Percentiles rank a stretch among this genome's conserved stretches.
These are phyloP conservation scores for Tuberolachnus salignus DNA, from an alignment of 2,888 invertebrate genomes.

Conservation along the genomic window DNA sequence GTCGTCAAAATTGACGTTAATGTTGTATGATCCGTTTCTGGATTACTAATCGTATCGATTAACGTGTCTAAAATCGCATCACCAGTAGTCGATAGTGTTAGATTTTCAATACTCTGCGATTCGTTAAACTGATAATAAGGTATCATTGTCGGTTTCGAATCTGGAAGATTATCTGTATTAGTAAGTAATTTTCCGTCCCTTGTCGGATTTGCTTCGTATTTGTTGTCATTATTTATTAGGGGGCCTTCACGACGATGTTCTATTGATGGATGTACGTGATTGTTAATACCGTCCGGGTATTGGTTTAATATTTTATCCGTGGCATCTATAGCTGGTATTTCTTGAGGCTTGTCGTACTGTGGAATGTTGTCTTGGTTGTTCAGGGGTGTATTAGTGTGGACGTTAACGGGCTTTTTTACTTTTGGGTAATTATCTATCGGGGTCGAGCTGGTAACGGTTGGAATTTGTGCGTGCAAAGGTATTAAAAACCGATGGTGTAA, in stretches of 20 bases:
- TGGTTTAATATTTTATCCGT: neutral
- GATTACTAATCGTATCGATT: neutral
- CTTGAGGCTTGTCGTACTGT: neutral
- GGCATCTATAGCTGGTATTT: neutral
- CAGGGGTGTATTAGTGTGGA: neutral
- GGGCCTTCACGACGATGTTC: neutral
- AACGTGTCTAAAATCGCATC: neutral
- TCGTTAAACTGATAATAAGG: neutral
- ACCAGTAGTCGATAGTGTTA: neutral
- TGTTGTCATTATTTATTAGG: neutral
- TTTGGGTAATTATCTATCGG: neutral
- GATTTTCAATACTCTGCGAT: neutral
- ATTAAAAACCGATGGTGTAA: neutral
- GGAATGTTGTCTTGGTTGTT: neutral
- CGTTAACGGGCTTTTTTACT: neutral
- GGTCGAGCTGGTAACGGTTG: neutral
- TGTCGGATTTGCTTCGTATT: neutral
- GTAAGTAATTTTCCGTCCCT: neutral
- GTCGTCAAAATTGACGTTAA: neutral
- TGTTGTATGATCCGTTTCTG: neutral
- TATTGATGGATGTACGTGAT: neutral
- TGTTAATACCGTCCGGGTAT: neutral
- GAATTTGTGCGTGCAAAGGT: neutral
- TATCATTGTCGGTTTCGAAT: neutral
- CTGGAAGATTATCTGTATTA: neutral